phyloP scores from a whole-genome alignment of 2,113 vertebrate species.

The Nothoprocta pentlandii region DNA sequence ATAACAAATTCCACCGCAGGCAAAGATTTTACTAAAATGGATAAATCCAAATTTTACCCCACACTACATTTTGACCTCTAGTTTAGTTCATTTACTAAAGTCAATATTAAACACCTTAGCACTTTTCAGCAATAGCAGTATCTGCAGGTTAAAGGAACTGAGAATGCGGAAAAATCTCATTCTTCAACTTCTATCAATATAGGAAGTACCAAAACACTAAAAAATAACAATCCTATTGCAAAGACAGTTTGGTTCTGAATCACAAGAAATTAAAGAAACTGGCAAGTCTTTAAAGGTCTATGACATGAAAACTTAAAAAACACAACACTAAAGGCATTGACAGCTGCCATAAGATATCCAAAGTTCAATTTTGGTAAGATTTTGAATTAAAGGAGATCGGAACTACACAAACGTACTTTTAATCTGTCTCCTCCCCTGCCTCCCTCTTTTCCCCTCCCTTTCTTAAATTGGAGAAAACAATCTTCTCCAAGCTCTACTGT shows the following conservation, averaged over 20 bases:
- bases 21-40: slow-evolving; percentile 33
- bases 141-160: slow-evolving; percentile 35
- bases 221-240: not conserved
- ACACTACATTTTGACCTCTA: slow-evolving; percentile 1
- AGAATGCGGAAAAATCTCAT: slow-evolving; percentile 15
- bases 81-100: slow-evolving; percentile 45
- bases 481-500: not conserved
- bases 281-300: not conserved
- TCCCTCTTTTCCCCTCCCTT: no score
- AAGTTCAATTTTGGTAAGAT: not conserved
- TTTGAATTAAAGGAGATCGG: not conserved
- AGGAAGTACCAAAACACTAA: not conserved
- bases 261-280: not conserved
- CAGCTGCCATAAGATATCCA: not conserved
- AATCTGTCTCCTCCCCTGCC: no score
- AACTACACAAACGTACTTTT: not conserved
- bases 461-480: not conserved
- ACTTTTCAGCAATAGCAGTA: slow-evolving; percentile 2
- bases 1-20: slow-evolving; percentile 29
- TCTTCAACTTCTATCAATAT: not conserved
- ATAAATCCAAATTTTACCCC: slow-evolving; percentile 29
- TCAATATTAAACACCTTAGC: slow-evolving; percentile 32
- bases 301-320: not conserved
- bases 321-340: not conserved
- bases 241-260: not conserved